These are phyloP conservation scores for Cotesia congregata DNA, from an alignment of 2,888 invertebrate genomes.

Conservation along the genomic window DNA sequence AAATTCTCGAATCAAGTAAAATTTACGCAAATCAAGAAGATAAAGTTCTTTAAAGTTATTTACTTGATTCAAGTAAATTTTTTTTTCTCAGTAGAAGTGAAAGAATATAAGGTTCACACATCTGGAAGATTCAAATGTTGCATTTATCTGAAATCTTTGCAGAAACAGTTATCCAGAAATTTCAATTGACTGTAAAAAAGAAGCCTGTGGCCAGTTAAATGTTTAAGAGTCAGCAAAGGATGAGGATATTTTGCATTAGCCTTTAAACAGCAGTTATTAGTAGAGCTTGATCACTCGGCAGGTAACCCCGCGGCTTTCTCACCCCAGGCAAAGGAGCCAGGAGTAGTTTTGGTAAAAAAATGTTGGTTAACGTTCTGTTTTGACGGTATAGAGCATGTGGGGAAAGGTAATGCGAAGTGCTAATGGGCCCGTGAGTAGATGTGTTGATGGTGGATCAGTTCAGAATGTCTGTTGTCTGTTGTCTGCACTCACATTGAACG, in stretches of 20 bases:
- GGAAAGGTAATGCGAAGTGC: conserved; percentile 56
- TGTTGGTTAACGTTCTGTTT: conserved; percentile 20
- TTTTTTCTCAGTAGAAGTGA: too few species aligned
- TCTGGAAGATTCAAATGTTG: too few species aligned
- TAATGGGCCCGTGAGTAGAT: conserved; percentile 58
- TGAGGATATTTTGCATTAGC: conserved; percentile 53
- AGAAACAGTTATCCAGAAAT: too few species aligned
- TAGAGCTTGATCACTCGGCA: conserved; percentile 42
- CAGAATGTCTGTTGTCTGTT: conserved; percentile 35
- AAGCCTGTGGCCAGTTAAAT: too few species aligned
- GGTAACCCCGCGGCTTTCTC: conserved; percentile 46
- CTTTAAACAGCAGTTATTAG: conserved; percentile 68
- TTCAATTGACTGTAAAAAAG: too few species aligned
- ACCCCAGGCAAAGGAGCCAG: conserved; percentile 43
- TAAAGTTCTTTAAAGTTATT: too few species aligned
- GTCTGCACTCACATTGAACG: neutral
- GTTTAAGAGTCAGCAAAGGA: too few species aligned
- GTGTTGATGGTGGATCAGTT: conserved; percentile 48
- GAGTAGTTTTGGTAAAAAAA: neutral
- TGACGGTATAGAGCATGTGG: neutral
- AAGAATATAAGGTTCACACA: too few species aligned
- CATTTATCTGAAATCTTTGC: too few species aligned
- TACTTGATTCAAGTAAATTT: too few species aligned
- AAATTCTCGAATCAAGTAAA: too few species aligned
- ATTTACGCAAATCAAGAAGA: too few species aligned